These are phyloP conservation scores for Melanogrammus aeglefinus DNA, from an alignment of 2,797 vertebrate species.

Conservation along the genomic window DNA sequence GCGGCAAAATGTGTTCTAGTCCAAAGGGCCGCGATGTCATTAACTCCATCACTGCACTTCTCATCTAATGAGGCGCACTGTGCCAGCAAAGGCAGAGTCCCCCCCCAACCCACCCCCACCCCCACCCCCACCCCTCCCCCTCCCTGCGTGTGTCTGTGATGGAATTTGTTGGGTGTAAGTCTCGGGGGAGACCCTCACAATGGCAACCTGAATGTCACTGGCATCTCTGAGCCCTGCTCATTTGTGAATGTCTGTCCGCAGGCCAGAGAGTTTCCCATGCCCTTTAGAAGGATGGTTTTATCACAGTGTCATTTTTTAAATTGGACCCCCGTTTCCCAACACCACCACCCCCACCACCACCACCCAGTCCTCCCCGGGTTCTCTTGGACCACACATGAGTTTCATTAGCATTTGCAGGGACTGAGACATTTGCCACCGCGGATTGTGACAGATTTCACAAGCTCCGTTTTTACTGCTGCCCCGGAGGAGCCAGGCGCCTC, in stretches of 20 bases:
- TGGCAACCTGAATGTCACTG: constrained; percentile 67
- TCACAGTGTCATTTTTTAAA: constrained; percentile 70
- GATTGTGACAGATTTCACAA: constrained; percentile 76
- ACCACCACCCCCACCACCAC: not conserved
- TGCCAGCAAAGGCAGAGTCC: constrained; percentile 52
- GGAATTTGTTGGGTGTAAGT: constrained; percentile 51
- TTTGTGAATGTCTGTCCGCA: constrained; percentile 61
- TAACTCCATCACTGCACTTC: constrained; percentile 43
- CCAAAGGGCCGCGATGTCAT: constrained; percentile 46
- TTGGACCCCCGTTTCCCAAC: constrained; percentile 58
- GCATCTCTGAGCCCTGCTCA: constrained; percentile 60
- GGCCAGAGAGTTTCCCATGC: constrained; percentile 62
- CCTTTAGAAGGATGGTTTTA: constrained; percentile 66
- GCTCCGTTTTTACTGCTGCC: constrained; percentile 73
- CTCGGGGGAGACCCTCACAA: constrained; percentile 59
- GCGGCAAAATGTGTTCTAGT: constrained; percentile 30
- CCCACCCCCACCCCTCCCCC: not conserved
- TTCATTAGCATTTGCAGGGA: constrained; percentile 75
- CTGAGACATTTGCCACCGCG: constrained; percentile 72
- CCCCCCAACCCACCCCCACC: not conserved
- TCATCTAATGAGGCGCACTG: constrained; percentile 51
- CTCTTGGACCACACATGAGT: constrained; percentile 64
- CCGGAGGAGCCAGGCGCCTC: constrained; percentile 46
- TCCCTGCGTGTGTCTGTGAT: constrained; percentile 45
- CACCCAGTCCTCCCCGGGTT: not conserved